Evolutionary conservation across 2,113 vertebrate genomes (phyloP).

Genomic region (Myiopsitta monachus): DNA sequence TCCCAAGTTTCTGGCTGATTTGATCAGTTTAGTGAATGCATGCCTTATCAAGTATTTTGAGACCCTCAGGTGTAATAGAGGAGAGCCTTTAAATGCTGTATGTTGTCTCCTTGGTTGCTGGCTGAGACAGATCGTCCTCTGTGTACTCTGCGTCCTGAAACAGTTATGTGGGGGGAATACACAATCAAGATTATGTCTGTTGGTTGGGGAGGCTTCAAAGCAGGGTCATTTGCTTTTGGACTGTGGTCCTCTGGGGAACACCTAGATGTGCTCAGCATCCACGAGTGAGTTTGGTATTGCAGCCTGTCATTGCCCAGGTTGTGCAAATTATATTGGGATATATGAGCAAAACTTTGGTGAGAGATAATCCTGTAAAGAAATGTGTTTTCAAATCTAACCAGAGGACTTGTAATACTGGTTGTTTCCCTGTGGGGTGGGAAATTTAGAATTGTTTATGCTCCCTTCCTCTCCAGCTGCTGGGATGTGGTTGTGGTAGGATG

Average conservation of each 20-base stretch:
- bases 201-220: neutral
- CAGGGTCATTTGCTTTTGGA: neutral
- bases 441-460: neutral
- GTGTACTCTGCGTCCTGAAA: neutral
- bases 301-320: neutral
- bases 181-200: neutral
- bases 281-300: neutral
- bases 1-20: neutral
- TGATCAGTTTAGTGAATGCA: neutral
- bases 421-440: neutral
- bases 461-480: neutral
- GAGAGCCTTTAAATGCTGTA: neutral
- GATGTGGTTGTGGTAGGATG: neutral
- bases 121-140: neutral
- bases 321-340: neutral
- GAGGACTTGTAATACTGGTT: neutral
- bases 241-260: neutral
- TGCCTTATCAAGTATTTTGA: neutral
- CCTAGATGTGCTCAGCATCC: neutral
- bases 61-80: neutral
- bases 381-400: neutral
- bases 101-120: neutral
- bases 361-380: neutral
- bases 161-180: neutral
- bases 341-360: rapidly evolving